A percentile compares a stretch with the other conserved stretches of the same genome.
These are phyloP conservation scores for Mythimna ferrago DNA, from an alignment of 2,888 invertebrate genomes.

Conservation along the genomic window DNA sequence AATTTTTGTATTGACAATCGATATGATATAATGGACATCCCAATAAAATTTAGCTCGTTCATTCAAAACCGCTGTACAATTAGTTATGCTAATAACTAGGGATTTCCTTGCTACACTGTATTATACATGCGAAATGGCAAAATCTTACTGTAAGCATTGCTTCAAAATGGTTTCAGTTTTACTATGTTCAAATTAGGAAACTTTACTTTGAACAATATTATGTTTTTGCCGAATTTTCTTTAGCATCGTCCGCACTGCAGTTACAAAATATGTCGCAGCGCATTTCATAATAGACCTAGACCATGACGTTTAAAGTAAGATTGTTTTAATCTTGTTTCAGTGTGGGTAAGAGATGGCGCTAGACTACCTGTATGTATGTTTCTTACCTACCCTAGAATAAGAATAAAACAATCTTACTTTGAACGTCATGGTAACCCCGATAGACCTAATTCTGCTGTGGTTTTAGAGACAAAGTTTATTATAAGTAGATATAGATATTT, in stretches of 20 bases:
- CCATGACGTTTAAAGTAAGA: too few species aligned
- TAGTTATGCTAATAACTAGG: neutral
- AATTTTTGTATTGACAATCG: slow-evolving; percentile 37
- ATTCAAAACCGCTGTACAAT: neutral
- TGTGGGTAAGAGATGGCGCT: too few species aligned
- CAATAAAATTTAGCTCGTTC: neutral
- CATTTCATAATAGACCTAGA: neutral
- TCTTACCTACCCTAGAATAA: too few species aligned
- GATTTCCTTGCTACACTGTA: slow-evolving; percentile 1
- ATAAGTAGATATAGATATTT: neutral
- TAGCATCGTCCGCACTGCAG: neutral
- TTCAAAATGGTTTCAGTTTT: neutral
- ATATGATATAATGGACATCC: neutral
- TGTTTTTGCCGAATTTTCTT: neutral
- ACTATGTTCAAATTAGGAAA: neutral
- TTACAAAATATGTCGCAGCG: neutral
- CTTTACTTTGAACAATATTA: too few species aligned
- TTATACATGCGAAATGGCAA: neutral
- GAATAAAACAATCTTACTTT: too few species aligned
- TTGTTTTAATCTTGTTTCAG: too few species aligned
- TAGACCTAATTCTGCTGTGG: neutral
- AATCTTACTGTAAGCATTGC: neutral
- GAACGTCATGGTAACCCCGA: too few species aligned
- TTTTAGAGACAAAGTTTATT: neutral
- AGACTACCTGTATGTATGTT: too few species aligned